A percentile compares a stretch with the other conserved stretches of the same genome.
These are phyloP conservation scores for Formicarius rufipectus DNA, from an alignment of 2,113 vertebrate genomes.

Conservation along the genomic window DNA sequence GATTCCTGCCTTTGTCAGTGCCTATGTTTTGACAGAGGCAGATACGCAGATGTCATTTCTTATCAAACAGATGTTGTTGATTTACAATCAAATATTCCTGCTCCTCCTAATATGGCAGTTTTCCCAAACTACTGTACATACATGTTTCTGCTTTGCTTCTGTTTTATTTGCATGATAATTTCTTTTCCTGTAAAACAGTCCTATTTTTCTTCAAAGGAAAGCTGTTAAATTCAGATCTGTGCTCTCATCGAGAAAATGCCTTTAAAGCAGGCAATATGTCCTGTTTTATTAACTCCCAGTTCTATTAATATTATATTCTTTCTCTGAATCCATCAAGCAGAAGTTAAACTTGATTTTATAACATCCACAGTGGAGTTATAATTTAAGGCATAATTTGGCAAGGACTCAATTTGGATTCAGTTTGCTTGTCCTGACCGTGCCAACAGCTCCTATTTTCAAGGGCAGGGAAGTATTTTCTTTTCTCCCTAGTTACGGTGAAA, in stretches of 20 bases:
- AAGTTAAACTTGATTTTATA: slow-evolving; percentile 67
- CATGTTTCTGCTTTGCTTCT: slow-evolving; percentile 15
- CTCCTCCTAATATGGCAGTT: slow-evolving; percentile 52
- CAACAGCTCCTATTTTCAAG: slow-evolving; percentile 59
- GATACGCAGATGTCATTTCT: slow-evolving; percentile 38
- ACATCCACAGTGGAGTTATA: slow-evolving; percentile 54
- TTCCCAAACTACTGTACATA: slow-evolving; percentile 59
- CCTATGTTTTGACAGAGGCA: not conserved
- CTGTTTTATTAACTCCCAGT: slow-evolving; percentile 59
- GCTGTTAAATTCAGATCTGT: not conserved
- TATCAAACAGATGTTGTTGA: slow-evolving; percentile 58
- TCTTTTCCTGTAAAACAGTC: not conserved
- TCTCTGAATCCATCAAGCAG: slow-evolving; percentile 57
- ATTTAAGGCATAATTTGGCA: slow-evolving; percentile 63
- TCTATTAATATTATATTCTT: slow-evolving; percentile 59
- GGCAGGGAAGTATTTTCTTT: slow-evolving; percentile 52
- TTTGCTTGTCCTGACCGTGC: slow-evolving; percentile 5
- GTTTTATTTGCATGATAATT: not conserved
- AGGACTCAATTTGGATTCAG: slow-evolving; percentile 23
- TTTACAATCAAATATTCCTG: slow-evolving; percentile 58
- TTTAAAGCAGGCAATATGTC: slow-evolving; percentile 36
- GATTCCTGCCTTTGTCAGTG: not conserved
- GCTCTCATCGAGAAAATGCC: slow-evolving; percentile 21
- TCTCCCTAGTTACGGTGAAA: slow-evolving; percentile 17
- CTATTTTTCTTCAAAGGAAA: slow-evolving; percentile 26